These are phyloP conservation scores for Papilio helenus DNA, from an alignment of 1,140 invertebrate species.

Conservation along the genomic window DNA sequence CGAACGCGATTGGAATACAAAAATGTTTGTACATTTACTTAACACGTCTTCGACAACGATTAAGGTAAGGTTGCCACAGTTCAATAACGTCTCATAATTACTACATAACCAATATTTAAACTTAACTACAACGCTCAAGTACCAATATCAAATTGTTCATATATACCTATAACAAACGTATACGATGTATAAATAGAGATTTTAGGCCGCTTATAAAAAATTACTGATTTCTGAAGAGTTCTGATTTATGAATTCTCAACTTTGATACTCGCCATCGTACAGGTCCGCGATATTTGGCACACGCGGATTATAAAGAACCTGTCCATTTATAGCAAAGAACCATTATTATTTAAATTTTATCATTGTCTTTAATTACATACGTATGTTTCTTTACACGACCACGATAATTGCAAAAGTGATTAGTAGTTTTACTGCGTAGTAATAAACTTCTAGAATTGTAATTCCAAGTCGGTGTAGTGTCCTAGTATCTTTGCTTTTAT, in stretches of 20 bases:
- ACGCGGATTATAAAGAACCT: too few relatives aligned
- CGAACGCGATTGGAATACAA: conserved; percentile 2
- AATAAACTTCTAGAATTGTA: background rate
- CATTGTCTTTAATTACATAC: background rate
- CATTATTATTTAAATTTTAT: too few relatives aligned
- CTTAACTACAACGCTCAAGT: background rate
- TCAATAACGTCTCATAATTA: conserved; percentile 7
- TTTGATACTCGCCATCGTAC: too few relatives aligned
- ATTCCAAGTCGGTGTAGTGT: too few relatives aligned
- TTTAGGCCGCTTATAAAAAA: too few relatives aligned
- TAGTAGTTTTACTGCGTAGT: background rate
- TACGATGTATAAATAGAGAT: too few relatives aligned
- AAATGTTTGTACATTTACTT: conserved; percentile 20
- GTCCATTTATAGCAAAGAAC: too few relatives aligned
- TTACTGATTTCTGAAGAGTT: too few relatives aligned
- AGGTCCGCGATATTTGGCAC: too few relatives aligned
- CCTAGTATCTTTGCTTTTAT: too few relatives aligned
- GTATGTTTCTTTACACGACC: background rate
- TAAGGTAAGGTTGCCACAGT: background rate
- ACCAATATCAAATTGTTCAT: background rate
- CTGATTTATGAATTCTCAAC: too few relatives aligned
- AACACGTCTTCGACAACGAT: background rate
- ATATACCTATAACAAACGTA: too few relatives aligned
- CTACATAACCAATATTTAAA: conserved; percentile 26
- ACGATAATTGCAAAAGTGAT: background rate